Base-by-base conservation (phyloP, 2,888 invertebrate species). In the Philopedon plagiatum region DNA sequence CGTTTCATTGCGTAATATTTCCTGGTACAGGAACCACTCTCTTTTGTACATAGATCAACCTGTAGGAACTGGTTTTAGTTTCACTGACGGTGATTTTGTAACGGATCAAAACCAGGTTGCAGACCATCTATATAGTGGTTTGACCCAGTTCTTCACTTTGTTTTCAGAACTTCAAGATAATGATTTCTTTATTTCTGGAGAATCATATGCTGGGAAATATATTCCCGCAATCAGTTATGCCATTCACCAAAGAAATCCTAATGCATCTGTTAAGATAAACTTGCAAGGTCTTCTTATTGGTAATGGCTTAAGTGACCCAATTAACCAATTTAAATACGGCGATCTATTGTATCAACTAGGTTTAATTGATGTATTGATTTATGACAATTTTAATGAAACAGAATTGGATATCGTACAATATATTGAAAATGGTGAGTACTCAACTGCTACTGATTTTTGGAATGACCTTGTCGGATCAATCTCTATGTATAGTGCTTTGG, bases 11-110 rank as follows among this genome's bases (percentile, higher is more conserved):
- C 89, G 94, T 37, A 89, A 92, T 78, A 91, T 91, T 77, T 69
- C 75, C 11, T 78, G 78, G 78, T 60, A 74, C 13, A 74, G 65
- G 15, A 58, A 63, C 9, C 75, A 77, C 41, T 75, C 75, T 80
- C 83, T 97, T 41, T 88, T 97, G 56, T 97, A 94, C 82, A 92
- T 97, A 65, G 97, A 97, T 82, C 96, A 95, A 83, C 97, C 97
- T 0, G 96, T 94, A 0, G 95, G 96, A 0, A 93, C 95, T 0
- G 97, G 97, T 0, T 97, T 92, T 83, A 96, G 96, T 84, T 96
- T 94, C 80, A 95, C 96, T 0, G 89, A 91, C 1, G 89, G 85
- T 62, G 96, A 96, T 0, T 97, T 93, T 84, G 93, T 93, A 8
- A 89, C 86, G 1, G 92, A 94, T 83, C 92, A 97, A 84, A 90